phyloP scores from a whole-genome alignment of 2,888 invertebrate species.

The Nemoura dubitans region DNA sequence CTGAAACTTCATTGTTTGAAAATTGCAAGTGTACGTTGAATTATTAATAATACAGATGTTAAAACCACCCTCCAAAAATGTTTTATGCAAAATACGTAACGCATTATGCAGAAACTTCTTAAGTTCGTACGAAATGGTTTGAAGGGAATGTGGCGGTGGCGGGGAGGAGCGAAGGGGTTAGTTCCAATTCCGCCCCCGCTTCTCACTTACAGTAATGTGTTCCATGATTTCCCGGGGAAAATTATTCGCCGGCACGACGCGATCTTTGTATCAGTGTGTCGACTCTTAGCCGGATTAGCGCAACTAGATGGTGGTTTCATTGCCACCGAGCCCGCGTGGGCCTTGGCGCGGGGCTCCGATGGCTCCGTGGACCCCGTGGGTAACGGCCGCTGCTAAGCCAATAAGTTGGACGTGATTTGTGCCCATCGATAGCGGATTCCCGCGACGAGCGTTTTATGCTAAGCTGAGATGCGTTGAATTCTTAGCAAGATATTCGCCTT shows the following conservation, averaged over 20 bases:
- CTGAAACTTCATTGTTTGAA: conserved; percentile 24
- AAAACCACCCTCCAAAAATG: conserved; percentile 29
- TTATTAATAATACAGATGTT: conserved; percentile 33
- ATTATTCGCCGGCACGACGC: not conserved
- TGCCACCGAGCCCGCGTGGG: not conserved
- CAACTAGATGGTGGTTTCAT: not conserved
- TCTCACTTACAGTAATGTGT: conserved; percentile 12
- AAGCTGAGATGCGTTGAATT: not conserved
- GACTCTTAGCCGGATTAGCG: not conserved
- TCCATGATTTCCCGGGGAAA: not conserved
- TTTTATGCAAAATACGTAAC: conserved; percentile 29
- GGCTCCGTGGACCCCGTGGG: not conserved
- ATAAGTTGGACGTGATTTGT: not conserved
- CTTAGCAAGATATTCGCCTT: not conserved
- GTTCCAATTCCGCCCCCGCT: not conserved
- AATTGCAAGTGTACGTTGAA: conserved; percentile 8
- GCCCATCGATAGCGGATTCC: not conserved
- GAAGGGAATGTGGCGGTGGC: not conserved
- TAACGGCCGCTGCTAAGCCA: not conserved
- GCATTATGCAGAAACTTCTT: conserved; percentile 30
- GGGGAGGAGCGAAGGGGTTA: not conserved
- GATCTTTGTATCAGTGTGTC: not conserved
- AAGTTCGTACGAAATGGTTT: conserved; percentile 18
- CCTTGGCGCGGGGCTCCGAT: not conserved
- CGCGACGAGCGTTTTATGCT: not conserved